Evolutionary conservation across 2,797 vertebrate genomes (phyloP).

Genomic region (Hippopotamyrus pictus): DNA sequence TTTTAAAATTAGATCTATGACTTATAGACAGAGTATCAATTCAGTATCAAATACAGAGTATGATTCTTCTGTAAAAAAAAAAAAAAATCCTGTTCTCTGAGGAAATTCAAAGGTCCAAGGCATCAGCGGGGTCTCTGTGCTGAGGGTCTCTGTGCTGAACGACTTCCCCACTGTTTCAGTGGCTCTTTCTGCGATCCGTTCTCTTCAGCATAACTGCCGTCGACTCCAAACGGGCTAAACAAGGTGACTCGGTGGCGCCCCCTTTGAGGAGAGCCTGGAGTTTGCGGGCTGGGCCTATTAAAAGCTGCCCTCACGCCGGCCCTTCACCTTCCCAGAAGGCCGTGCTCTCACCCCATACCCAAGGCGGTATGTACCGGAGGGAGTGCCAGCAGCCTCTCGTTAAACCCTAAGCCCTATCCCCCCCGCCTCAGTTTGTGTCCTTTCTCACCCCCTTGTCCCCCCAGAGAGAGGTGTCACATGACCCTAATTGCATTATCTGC

Average conservation of each 20-base stretch:
- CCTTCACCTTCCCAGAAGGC: background rate
- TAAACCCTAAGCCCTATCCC: background rate
- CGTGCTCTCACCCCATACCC: background rate
- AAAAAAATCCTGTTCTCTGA: background rate
- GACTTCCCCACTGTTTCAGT: slow-evolving; percentile 11
- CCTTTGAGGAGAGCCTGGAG: background rate
- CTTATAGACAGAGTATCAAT: background rate
- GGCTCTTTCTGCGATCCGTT: slow-evolving; percentile 8
- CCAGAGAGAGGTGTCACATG: background rate
- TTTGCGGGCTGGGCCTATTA: background rate
- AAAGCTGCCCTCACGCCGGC: background rate
- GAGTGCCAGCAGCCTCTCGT: background rate
- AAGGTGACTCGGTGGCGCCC: slow-evolving; percentile 22
- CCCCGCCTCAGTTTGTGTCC: background rate
- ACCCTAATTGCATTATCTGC: background rate
- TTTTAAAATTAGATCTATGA: background rate
- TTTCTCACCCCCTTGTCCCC: background rate
- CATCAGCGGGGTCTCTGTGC: too few species aligned
- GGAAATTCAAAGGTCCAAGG: background rate
- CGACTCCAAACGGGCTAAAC: slow-evolving; percentile 25
- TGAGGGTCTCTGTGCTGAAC: background rate
- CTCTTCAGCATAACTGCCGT: slow-evolving; percentile 22
- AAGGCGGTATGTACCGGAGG: background rate
- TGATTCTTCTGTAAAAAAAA: background rate
- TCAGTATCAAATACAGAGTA: background rate